phyloP scores from a whole-genome alignment of 2,797 vertebrate species.

The Propithecus perrieri region DNA sequence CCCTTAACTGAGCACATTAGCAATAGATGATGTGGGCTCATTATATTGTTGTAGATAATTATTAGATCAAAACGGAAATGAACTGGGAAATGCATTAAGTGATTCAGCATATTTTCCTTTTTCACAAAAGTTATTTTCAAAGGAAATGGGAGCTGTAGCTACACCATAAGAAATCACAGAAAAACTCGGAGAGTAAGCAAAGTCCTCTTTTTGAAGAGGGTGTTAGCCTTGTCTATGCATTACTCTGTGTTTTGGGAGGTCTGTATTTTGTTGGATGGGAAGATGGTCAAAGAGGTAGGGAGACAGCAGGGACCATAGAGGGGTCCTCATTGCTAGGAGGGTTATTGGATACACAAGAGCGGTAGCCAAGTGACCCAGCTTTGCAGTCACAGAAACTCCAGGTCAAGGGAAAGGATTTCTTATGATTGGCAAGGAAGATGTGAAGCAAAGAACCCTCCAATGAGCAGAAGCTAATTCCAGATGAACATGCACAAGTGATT shows the following conservation, averaged over 20 bases:
- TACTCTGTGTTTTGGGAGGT: constrained; percentile 62
- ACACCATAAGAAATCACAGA: constrained; percentile 65
- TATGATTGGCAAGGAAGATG: constrained; percentile 65
- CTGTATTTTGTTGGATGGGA: constrained; percentile 45
- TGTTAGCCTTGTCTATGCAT: not conserved
- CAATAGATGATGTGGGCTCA: not conserved
- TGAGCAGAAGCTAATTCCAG: constrained; percentile 77
- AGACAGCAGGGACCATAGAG: constrained; percentile 23
- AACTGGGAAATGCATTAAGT: constrained; percentile 67
- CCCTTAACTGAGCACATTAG: not conserved
- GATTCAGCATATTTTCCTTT: constrained; percentile 36
- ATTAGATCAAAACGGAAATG: constrained; percentile 62
- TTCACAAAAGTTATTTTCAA: constrained; percentile 45
- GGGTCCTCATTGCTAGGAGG: constrained; percentile 41
- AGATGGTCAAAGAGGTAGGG: constrained; percentile 10
- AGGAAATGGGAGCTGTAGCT: constrained; percentile 53
- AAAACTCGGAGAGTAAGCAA: constrained; percentile 60
- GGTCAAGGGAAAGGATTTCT: constrained; percentile 56
- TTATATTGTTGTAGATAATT: not conserved
- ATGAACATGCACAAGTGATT: constrained; percentile 74
- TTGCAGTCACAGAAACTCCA: constrained; percentile 68
- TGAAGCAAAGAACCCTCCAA: constrained; percentile 67
- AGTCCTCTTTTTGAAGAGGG: constrained; percentile 51
- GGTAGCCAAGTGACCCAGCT: constrained; percentile 57
- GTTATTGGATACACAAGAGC: constrained; percentile 43